Base-by-base conservation (phyloP, 2,113 vertebrate species). In the Nicator chloris region DNA sequence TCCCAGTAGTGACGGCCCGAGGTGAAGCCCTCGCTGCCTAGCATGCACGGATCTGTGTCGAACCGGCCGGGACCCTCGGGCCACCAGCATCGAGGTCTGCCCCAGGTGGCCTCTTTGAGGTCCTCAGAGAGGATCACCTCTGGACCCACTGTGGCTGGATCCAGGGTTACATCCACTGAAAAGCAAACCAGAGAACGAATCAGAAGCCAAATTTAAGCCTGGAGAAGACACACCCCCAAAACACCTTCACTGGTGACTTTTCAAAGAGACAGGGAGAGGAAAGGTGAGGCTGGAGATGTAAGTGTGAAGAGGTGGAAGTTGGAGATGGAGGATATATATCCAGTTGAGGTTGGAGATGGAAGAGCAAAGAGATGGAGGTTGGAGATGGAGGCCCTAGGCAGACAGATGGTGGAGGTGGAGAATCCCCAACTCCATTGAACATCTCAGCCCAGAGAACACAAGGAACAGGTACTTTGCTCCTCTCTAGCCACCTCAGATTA, bases 1-100 rank as follows among this genome's bases (percentile, higher is more conserved):
- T 96, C 95, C 95, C 95, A 96, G 72, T 96, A 96, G 90, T 92
- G 95, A 1, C 92, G 83, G 26, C 95, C 95, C 0, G 95, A 96
- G 72, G 84, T 89, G 81, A 96, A 96, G 68, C 95, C 95, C 59
- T 89, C 1, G 0, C 27, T 81, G 77, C 59, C 95, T 92, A 96
- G 11, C 81, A 94, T 22, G 45, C 95, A 96, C 0, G 95, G 95
- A 5, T 96, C 95, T 0, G 95, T 94, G 84, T 96, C 94, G 0
- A 96, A 96, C 13, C 7, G 84, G 45, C 19, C 24, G 0, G 87
- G 90, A 5, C 45, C 37, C 8, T 49, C 81, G 0, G 92, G 68
- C 72, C 84, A 30, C n/a, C 3, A 59, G 50, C 0, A 20, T 1
- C 2, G 16, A 2, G 94, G 95, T 27, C 81, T 69, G 0, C 95